Percentiles rank a stretch among this genome's conserved stretches.
These are phyloP conservation scores for Chionomys nivalis DNA, from an alignment of 2,113 vertebrate genomes.

Conservation along the genomic window DNA sequence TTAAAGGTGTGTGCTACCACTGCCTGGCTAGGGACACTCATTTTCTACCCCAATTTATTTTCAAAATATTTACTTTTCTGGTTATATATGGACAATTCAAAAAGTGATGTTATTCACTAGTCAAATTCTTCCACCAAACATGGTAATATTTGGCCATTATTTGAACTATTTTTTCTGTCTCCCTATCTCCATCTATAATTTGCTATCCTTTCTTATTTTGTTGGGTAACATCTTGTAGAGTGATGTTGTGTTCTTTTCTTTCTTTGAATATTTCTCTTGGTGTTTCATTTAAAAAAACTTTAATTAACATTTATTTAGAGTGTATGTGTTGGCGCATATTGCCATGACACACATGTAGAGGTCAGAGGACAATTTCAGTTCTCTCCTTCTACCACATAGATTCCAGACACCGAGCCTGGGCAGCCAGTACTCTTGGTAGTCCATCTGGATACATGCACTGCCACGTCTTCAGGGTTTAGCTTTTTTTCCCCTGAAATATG, in stretches of 20 bases:
- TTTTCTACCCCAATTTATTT: not conserved
- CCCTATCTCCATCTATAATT: not conserved
- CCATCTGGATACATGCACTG: not conserved
- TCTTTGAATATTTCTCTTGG: not conserved
- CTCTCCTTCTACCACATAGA: not conserved
- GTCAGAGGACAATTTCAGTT: not conserved
- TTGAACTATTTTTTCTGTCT: constrained; percentile 45
- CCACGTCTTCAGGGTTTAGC: not conserved
- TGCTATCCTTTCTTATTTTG: not conserved
- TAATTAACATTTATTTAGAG: not conserved
- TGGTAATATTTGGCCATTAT: constrained; percentile 1
- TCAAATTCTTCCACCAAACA: not conserved
- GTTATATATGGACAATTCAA: not conserved
- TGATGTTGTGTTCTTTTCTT: not conserved
- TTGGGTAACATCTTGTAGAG: not conserved
- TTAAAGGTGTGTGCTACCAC: not conserved
- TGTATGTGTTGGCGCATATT: not conserved
- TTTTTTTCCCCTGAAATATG: not conserved
- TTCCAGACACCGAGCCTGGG: not conserved
- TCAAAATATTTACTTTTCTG: not conserved
- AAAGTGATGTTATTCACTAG: not conserved
- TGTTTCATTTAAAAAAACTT: not conserved
- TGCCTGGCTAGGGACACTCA: not conserved
- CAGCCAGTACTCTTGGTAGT: not conserved
- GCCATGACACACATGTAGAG: not conserved